phyloP scores from a whole-genome alignment of 2,888 invertebrate genomes.

The Ommatoiulus sabulosus region DNA sequence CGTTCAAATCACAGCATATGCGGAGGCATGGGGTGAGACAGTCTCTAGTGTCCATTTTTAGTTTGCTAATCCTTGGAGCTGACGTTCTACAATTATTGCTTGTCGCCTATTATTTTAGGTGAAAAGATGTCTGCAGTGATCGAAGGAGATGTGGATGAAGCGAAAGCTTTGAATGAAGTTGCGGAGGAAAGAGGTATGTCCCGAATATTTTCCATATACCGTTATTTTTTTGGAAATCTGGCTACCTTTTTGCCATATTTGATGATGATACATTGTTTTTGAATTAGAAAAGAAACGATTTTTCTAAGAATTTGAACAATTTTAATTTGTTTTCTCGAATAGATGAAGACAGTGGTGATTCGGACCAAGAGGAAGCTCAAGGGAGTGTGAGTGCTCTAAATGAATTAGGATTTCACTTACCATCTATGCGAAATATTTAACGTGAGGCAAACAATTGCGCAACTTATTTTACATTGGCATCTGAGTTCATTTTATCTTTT shows the following conservation, averaged over 20 bases:
- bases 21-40: slow-evolving; percentile 76
- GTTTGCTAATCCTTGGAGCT: too few relatives aligned
- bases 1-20: slow-evolving; percentile 85
- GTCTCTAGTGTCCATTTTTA: slow-evolving; percentile 50
- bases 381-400: slow-evolving; percentile 57
- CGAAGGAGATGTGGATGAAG: slow-evolving; percentile 71
- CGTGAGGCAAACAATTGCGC: not conserved
- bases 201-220: not conserved
- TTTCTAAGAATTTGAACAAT: not conserved
- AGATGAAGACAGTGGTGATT: slow-evolving; percentile 68
- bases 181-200: slow-evolving; percentile 62
- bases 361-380: slow-evolving; percentile 66
- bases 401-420: too few relatives aligned
- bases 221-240: not conserved
- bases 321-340: slow-evolving; percentile 47
- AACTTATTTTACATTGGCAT: not conserved
- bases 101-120: too few relatives aligned
- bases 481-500: not conserved
- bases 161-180: slow-evolving; percentile 66
- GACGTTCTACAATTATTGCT: not conserved
- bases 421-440: too few relatives aligned
- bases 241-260: too few relatives aligned
- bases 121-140: slow-evolving; percentile 68
- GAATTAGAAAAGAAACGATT: too few relatives aligned
- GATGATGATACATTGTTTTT: too few relatives aligned